Conservation (phyloP, 2,113 vertebrate genomes). For the Epinephelus cyanopodus region DNA sequence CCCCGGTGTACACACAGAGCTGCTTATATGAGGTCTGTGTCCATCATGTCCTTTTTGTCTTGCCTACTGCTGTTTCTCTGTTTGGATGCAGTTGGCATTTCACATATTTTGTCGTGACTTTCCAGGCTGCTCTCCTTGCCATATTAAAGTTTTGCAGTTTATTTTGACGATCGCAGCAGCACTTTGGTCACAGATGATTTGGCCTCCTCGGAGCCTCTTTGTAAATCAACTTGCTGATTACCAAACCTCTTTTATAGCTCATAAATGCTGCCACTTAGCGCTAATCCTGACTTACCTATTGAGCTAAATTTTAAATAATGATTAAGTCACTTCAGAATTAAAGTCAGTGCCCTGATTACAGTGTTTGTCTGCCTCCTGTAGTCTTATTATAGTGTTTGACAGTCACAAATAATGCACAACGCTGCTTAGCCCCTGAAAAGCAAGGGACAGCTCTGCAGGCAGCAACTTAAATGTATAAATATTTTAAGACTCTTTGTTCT, state of each 20-base stretch:
- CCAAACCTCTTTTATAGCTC: background rate
- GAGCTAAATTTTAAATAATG: background rate
- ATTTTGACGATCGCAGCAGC: background rate
- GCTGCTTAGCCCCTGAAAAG: background rate
- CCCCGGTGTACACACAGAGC: background rate
- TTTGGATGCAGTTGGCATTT: background rate
- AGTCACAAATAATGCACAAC: constrained; percentile 10
- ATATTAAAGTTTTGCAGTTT: background rate
- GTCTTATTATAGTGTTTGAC: background rate
- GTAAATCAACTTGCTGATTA: background rate
- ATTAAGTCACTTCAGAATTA: background rate
- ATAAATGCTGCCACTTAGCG: background rate
- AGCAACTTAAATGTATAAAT: constrained; percentile 24
- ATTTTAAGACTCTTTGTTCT: constrained; percentile 18
- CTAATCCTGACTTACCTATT: background rate
- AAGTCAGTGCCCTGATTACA: background rate
- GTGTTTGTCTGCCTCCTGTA: background rate
- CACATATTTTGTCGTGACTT: background rate
- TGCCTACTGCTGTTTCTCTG: background rate
- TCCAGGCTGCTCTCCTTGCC: background rate
- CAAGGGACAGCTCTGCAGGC: constrained; percentile 10
- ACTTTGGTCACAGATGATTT: constrained; percentile 18
- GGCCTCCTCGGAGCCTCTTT: constrained; percentile 2
- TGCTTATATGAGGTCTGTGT: background rate
- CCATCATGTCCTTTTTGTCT: background rate